Conservation (phyloP, 2,888 invertebrate genomes). For the Drosophila hamatofila region DNA sequence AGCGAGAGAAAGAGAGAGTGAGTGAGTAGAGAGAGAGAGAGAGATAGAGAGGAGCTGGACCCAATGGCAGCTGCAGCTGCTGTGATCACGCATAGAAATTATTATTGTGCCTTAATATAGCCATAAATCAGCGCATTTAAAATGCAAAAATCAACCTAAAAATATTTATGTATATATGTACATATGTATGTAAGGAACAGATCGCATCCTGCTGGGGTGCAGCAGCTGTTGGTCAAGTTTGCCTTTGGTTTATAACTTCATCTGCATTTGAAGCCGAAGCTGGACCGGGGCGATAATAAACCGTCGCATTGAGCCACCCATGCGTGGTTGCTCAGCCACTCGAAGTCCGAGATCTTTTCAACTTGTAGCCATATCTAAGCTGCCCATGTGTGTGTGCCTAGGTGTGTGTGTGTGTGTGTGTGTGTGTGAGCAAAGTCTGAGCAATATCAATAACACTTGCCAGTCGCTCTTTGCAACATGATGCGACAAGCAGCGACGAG, state of each 20-base stretch:
- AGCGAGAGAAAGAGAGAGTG: not conserved
- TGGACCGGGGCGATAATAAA: slow-evolving; percentile 65
- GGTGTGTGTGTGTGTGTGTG: slow-evolving; percentile 6
- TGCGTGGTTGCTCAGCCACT: slow-evolving; percentile 67
- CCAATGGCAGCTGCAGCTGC: slow-evolving; percentile 52
- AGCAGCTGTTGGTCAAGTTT: slow-evolving; percentile 56
- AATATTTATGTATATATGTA: slow-evolving; percentile 1
- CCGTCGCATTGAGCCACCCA: slow-evolving; percentile 78
- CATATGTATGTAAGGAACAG: slow-evolving; percentile 24
- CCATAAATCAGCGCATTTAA: slow-evolving; percentile 78
- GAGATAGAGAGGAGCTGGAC: not conserved
- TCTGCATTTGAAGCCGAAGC: slow-evolving; percentile 64
- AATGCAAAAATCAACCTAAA: slow-evolving; percentile 50
- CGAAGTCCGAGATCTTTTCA: slow-evolving; percentile 22
- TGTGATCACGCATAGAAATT: slow-evolving; percentile 78
- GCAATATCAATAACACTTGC: slow-evolving; percentile 83
- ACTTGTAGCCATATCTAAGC: slow-evolving; percentile 29
- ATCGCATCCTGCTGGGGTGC: slow-evolving; percentile 76
- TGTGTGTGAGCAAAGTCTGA: slow-evolving; percentile 50
- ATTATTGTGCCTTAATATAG: slow-evolving; percentile 80
- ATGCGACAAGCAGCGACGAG: slow-evolving; percentile 63
- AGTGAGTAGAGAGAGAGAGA: not conserved
- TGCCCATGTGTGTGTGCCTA: not conserved
- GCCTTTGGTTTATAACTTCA: slow-evolving; percentile 73
- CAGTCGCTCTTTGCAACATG: slow-evolving; percentile 73